phyloP scores from a whole-genome alignment of 1,140 invertebrate species.

The Diploscapter pachys region DNA sequence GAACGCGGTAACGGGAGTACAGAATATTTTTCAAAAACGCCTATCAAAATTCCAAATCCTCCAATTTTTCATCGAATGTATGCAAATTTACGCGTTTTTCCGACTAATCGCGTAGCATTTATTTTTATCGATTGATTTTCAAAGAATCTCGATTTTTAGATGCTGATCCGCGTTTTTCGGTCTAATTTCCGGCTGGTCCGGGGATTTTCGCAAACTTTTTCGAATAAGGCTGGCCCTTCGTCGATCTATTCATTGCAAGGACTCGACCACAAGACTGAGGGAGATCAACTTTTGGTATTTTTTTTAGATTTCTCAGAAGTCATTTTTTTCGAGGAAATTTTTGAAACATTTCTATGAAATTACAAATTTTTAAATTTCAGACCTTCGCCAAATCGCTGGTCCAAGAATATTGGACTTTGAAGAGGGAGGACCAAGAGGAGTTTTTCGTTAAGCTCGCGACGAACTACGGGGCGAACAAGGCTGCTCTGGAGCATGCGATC shows the following conservation, averaged over 20 bases:
- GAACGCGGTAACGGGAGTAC: no score
- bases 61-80: no score
- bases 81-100: no score
- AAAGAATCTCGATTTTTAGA: no score
- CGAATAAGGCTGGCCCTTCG: background rate
- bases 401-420: background rate
- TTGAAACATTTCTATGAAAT: background rate
- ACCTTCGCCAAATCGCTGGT: constrained; percentile 1
- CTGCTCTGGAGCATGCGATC: constrained; percentile 31
- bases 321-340: background rate
- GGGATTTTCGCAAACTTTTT: background rate
- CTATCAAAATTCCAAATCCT: no score
- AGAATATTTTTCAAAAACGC: no score
- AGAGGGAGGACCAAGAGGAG: background rate
- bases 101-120: no score
- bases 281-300: background rate
- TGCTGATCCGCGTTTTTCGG: no score
- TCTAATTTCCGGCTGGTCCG: no score
- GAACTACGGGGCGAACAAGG: constrained; percentile 32
- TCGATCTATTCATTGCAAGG: constrained; percentile 5
- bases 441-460: constrained; percentile 23
- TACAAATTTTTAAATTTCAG: background rate
- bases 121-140: no score
- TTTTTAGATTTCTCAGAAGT: background rate
- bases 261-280: constrained; percentile 3